Conservation (phyloP, 2,797 vertebrate species). For the Protosalanx chinensis region DNA sequence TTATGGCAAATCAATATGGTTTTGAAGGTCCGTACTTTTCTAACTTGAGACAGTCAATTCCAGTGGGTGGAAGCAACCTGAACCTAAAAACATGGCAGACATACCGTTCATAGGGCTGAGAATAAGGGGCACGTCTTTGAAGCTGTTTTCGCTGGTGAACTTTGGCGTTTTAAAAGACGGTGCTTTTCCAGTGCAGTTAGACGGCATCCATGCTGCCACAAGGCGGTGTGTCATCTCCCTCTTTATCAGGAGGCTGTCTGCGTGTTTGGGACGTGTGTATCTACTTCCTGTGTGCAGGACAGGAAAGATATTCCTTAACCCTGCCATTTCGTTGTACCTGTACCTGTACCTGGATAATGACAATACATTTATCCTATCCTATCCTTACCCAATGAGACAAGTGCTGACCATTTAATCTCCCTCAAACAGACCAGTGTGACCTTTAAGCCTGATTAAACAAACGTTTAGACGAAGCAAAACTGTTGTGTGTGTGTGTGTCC, state of each 20-base stretch:
- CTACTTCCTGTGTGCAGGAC: conserved; percentile 2
- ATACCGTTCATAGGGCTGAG: not conserved
- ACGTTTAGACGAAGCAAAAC: conserved; percentile 14
- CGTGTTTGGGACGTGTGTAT: not conserved
- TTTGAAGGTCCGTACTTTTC: conserved; percentile 34
- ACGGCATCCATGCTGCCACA: not conserved
- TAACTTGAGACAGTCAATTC: not conserved
- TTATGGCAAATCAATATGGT: conserved; percentile 17
- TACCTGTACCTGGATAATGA: too few relatives aligned
- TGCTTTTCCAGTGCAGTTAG: conserved; percentile 1
- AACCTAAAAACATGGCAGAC: not conserved
- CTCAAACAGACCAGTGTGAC: conserved; percentile 21
- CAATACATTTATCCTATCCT: too few relatives aligned
- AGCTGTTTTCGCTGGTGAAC: not conserved
- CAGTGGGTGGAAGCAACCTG: not conserved
- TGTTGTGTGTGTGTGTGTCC: too few relatives aligned
- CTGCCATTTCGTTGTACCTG: too few relatives aligned
- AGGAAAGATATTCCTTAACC: not conserved
- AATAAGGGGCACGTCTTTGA: conserved; percentile 21
- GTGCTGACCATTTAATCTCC: conserved; percentile 30
- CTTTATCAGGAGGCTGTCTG: conserved; percentile 13
- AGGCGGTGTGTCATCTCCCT: not conserved
- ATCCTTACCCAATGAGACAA: not conserved
- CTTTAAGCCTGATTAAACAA: conserved; percentile 48
- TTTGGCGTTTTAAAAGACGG: not conserved